Percentiles rank a stretch among this genome's conserved stretches.
These are phyloP conservation scores for Parapsyche elsis DNA, from an alignment of 1,140 invertebrate genomes.

Conservation along the genomic window DNA sequence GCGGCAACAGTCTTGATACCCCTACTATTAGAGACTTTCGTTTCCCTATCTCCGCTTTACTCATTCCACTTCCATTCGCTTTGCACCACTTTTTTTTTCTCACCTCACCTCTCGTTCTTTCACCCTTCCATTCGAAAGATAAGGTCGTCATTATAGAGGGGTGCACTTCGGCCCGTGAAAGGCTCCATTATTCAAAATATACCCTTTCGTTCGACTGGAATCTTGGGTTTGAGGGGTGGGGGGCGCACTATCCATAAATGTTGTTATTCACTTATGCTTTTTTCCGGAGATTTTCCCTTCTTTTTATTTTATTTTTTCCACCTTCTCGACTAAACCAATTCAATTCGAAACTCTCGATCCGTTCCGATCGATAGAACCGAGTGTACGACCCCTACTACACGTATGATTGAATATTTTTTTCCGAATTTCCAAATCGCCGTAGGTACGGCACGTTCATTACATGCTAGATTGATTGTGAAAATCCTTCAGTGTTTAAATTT, in stretches of 20 bases:
- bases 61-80: no score
- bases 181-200: conserved; percentile 35
- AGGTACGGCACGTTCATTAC: no score
- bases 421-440: no score
- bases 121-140: conserved; percentile 17
- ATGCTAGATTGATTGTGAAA: no score
- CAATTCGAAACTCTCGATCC: no score
- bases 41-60: neutral
- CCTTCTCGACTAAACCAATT: no score
- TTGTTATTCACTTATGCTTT: conserved; percentile 31
- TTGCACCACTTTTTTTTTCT: no score
- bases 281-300: neutral
- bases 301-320: neutral
- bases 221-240: neutral
- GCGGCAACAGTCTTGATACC: neutral
- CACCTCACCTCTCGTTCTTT: neutral
- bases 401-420: no score
- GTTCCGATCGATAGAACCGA: no score
- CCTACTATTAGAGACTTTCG: conserved; percentile 11
- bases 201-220: conserved; percentile 2
- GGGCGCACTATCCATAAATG: conserved; percentile 22
- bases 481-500: no score
- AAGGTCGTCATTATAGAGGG: conserved; percentile 26
- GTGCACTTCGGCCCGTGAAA: conserved; percentile 12
- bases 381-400: no score